Evolutionary conservation across 2,888 invertebrate species (phyloP).

Genomic region (Protophormia terraenovae): DNA sequence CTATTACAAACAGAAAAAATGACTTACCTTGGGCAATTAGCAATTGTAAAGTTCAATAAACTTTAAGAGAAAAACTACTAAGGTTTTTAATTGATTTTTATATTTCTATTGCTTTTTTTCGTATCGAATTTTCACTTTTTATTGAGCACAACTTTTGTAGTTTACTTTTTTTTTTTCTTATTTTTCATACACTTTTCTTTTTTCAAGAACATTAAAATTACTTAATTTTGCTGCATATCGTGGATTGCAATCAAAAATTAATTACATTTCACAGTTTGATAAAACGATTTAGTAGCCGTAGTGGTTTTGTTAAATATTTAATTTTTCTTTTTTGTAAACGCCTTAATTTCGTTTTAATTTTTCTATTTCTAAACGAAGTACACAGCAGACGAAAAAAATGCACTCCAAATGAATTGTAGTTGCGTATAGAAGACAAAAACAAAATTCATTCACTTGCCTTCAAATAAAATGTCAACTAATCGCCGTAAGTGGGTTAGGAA

Average conservation of each 20-base stretch:
- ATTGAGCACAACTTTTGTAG: not conserved
- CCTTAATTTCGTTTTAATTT: conserved; percentile 1
- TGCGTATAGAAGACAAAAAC: not conserved
- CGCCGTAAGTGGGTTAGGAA: conserved; percentile 5
- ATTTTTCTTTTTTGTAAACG: not conserved
- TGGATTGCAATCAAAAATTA: not conserved
- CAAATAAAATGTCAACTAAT: conserved; percentile 32
- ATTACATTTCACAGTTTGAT: not conserved
- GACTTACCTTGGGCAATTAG: conserved; percentile 59
- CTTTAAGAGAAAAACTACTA: conserved; percentile 9
- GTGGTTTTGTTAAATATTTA: not conserved
- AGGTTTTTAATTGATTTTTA: not conserved
- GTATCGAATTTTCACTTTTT: conserved; percentile 31
- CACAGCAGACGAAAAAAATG: conserved; percentile 1
- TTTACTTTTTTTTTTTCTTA: not conserved
- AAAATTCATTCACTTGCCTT: conserved; percentile 19
- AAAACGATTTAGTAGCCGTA: not conserved
- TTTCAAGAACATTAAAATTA: not conserved
- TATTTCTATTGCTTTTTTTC: not conserved
- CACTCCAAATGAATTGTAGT: conserved; percentile 20
- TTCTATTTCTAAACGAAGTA: conserved; percentile 2
- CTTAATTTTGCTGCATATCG: not conserved
- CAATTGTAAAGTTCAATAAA: conserved; percentile 53
- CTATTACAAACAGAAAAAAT: not conserved
- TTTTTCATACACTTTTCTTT: not conserved